These are phyloP conservation scores for Silurus asotus DNA, from an alignment of 2,113 vertebrate genomes.

Conservation along the genomic window DNA sequence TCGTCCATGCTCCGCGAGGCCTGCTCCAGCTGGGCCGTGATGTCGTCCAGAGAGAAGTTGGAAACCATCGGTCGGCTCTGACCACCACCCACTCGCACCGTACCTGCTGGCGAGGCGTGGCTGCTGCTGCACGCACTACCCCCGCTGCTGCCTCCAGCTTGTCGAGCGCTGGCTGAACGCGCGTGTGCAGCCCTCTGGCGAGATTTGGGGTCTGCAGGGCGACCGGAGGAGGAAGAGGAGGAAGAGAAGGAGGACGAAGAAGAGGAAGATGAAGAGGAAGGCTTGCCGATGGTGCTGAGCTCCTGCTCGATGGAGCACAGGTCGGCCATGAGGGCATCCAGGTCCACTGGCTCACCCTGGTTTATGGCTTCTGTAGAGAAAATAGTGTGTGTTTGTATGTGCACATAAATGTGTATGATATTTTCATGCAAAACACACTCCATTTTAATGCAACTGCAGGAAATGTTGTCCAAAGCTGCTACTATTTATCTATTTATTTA, in stretches of 20 bases:
- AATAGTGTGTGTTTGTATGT: neutral
- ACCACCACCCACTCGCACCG: slow-evolving; percentile 73
- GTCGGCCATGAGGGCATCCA: slow-evolving; percentile 98
- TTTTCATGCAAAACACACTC: neutral
- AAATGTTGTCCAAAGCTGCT: neutral
- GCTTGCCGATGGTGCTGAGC: slow-evolving; percentile 87
- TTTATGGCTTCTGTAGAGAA: slow-evolving; percentile 89
- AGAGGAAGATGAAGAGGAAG: slow-evolving; percentile 70
- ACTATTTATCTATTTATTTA: too few relatives aligned
- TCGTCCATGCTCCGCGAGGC: slow-evolving; percentile 99
- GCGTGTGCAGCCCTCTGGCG: slow-evolving; percentile 74
- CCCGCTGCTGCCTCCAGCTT: slow-evolving; percentile 71
- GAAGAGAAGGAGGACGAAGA: slow-evolving; percentile 71
- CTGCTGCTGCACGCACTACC: slow-evolving; percentile 82
- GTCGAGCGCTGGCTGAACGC: slow-evolving; percentile 77
- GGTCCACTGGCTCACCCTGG: slow-evolving; percentile 92
- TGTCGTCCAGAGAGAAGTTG: slow-evolving; percentile 93
- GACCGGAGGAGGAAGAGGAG: slow-evolving; percentile 64
- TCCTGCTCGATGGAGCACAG: slow-evolving; percentile 98
- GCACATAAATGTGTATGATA: neutral
- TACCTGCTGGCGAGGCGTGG: slow-evolving; percentile 84
- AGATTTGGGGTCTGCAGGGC: slow-evolving; percentile 74
- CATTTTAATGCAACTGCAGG: neutral
- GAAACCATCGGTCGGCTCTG: slow-evolving; percentile 75
- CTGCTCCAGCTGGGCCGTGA: slow-evolving; percentile 95